phyloP scores from a whole-genome alignment of 1,140 invertebrate species.

The Papilio xuthus region DNA sequence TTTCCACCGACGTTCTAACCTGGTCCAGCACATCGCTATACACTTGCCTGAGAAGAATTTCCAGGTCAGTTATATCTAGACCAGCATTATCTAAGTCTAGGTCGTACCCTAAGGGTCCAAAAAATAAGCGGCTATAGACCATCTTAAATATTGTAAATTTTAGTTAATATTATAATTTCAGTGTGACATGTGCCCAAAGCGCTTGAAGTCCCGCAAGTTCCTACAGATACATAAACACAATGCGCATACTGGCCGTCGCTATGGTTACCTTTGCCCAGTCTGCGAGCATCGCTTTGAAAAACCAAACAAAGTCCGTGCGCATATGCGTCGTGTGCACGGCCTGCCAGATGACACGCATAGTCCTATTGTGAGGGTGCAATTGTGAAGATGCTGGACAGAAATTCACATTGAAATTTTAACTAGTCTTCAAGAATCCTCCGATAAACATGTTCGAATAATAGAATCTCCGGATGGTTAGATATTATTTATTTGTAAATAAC shows the following conservation, averaged over 20 bases:
- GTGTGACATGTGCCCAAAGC: constrained; percentile 73
- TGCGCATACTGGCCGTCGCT: constrained; percentile 68
- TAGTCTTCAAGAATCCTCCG: too few species aligned
- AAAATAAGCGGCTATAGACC: too few species aligned
- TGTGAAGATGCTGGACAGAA: constrained; percentile 38
- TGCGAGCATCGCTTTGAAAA: constrained; percentile 73
- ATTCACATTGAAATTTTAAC: too few species aligned
- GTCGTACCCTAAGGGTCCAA: too few species aligned
- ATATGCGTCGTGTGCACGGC: constrained; percentile 64
- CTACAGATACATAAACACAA: constrained; percentile 76
- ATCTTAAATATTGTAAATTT: background rate
- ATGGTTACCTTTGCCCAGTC: constrained; percentile 68
- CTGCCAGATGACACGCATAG: constrained; percentile 59
- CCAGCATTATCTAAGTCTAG: too few species aligned
- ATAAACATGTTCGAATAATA: background rate
- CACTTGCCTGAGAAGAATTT: constrained; percentile 74
- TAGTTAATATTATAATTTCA: constrained; percentile 30
- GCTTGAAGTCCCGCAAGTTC: constrained; percentile 72
- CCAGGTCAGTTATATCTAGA: constrained; percentile 53
- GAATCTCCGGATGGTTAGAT: background rate
- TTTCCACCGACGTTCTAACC: constrained; percentile 67
- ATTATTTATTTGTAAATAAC: background rate
- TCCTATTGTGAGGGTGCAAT: constrained; percentile 58
- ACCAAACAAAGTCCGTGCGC: constrained; percentile 71
- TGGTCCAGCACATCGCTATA: constrained; percentile 72